Percentiles rank a stretch among this genome's conserved stretches.
These are phyloP conservation scores for Psophia crepitans DNA, from an alignment of 2,113 vertebrate species.

Conservation along the genomic window DNA sequence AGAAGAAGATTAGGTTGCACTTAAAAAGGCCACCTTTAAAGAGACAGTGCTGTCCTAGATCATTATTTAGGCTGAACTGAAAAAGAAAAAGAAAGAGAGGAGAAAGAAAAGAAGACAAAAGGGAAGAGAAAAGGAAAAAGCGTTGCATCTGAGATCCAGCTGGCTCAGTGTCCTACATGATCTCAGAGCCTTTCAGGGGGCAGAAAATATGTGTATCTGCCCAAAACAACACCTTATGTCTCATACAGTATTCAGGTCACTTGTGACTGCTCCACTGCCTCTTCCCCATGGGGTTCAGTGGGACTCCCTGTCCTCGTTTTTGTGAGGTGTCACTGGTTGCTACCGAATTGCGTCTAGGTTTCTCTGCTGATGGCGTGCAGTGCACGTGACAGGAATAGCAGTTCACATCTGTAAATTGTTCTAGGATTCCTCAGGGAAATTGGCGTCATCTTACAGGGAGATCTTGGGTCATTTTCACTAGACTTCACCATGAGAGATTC, in stretches of 20 bases:
- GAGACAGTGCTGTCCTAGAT: slow-evolving; percentile 74
- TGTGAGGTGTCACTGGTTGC: neutral
- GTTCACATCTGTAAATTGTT: neutral
- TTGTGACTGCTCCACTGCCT: neutral
- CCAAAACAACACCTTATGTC: neutral
- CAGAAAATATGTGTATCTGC: neutral
- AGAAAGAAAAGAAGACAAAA: slow-evolving; percentile 27
- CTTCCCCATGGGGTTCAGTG: neutral
- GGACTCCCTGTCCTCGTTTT: neutral
- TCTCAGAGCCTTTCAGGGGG: neutral
- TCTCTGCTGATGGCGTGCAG: accelerated
- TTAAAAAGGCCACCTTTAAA: slow-evolving; percentile 78
- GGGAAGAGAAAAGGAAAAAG: neutral
- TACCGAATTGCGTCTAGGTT: neutral
- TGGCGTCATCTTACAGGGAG: neutral
- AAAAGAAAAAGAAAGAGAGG: neutral
- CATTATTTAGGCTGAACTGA: slow-evolving; percentile 53
- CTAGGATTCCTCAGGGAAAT: neutral
- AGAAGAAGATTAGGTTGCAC: slow-evolving; percentile 82
- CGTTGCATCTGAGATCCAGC: neutral
- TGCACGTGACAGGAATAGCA: accelerated
- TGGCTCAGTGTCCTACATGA: neutral
- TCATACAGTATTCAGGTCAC: neutral
- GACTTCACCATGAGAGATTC: neutral
- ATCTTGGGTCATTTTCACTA: neutral